Evolutionary conservation across 2,888 invertebrate genomes (phyloP).

Genomic region (Argynnis bischoffii): DNA sequence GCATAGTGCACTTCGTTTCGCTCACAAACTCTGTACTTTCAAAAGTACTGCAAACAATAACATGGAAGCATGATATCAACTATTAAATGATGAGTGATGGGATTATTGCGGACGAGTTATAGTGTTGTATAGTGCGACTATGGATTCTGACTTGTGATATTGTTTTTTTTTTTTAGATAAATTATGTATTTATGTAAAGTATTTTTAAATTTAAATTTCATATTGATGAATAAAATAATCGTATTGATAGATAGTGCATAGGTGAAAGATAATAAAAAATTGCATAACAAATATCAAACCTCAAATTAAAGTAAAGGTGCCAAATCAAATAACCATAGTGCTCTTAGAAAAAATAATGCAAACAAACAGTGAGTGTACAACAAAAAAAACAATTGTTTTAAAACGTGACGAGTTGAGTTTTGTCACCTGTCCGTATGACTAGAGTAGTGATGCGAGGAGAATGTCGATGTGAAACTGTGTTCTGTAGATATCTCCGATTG

Average conservation of each 20-base stretch:
- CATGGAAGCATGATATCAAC: slow-evolving; percentile 59
- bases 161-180: neutral
- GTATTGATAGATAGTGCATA: neutral
- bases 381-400: slow-evolving; percentile 30
- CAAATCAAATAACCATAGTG: slow-evolving; percentile 27
- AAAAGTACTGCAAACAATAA: slow-evolving; percentile 81
- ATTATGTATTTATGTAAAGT: neutral
- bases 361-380: slow-evolving; percentile 41
- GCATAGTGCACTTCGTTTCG: slow-evolving; percentile 72
- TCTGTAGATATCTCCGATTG: slow-evolving; percentile 74
- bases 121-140: slow-evolving; percentile 5
- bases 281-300: neutral
- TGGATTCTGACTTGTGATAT: slow-evolving; percentile 24
- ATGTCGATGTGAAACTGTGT: slow-evolving; percentile 73
- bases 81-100: slow-evolving; percentile 31
- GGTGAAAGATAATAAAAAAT: neutral
- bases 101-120: slow-evolving; percentile 21
- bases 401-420: slow-evolving; percentile 13
- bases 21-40: slow-evolving; percentile 80
- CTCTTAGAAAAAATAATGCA: slow-evolving; percentile 21
- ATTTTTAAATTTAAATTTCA: neutral
- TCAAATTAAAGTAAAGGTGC: slow-evolving; percentile 9
- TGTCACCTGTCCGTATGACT: slow-evolving; percentile 74
- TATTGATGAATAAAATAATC: neutral
- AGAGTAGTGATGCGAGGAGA: slow-evolving; percentile 74